These are phyloP conservation scores for Bergia puertoricense DNA, from an alignment of 92 coral and sea anemone genomes.

Conservation along the genomic window DNA sequence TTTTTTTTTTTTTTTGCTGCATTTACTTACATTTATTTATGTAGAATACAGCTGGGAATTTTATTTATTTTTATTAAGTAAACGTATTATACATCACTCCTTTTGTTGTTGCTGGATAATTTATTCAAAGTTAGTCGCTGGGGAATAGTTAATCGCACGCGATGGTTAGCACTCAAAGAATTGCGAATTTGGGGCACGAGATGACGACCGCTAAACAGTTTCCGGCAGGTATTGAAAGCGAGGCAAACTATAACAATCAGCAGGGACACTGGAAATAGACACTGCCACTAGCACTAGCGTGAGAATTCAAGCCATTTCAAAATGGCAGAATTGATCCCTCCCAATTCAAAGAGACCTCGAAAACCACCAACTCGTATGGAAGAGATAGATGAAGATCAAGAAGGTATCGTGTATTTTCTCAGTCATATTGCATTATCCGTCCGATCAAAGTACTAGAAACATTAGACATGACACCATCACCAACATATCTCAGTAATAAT, in stretches of 20 bases:
- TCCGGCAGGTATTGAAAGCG: conserved; percentile 39
- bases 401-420: conserved; percentile 1
- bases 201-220: not conserved
- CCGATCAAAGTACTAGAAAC: not conserved
- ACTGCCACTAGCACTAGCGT: not conserved
- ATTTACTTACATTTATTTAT: too few species aligned
- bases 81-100: too few species aligned
- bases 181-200: too few species aligned
- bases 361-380: not conserved
- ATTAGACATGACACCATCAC: conserved; percentile 3
- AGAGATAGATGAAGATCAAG: conserved; percentile 28
- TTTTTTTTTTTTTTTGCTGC: too few species aligned
- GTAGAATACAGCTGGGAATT: too few species aligned
- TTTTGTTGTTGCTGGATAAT: not conserved
- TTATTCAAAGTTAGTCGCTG: not conserved
- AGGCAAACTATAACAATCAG: conserved; percentile 16
- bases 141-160: not conserved
- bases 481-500: not conserved
- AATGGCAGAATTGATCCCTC: conserved; percentile 30
- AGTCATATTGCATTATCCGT: not conserved
- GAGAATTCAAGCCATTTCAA: not conserved
- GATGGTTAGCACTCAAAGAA: not conserved
- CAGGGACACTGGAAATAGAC: conserved; percentile 7
- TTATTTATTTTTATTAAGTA: too few species aligned
- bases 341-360: conserved; percentile 11